Percentiles rank a stretch among this genome's conserved stretches.
phyloP scores from a whole-genome alignment of 2,888 invertebrate species.

The Lepidochitona cinerea region DNA sequence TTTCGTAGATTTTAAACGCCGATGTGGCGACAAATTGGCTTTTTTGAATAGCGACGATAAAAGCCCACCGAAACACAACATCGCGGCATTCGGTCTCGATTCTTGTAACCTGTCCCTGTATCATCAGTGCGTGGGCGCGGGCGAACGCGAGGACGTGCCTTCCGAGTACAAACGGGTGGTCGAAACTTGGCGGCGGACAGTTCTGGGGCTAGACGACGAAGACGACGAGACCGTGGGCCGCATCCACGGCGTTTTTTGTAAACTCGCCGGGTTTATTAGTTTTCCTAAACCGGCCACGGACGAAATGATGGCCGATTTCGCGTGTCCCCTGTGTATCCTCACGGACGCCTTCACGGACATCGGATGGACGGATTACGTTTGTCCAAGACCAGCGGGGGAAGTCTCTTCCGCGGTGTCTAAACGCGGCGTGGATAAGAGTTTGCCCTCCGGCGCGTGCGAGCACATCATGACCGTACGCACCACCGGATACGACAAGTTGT shows the following conservation, averaged over 20 bases:
- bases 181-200: neutral
- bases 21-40: too few species aligned
- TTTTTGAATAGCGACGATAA: too few species aligned
- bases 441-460: neutral
- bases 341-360: too few species aligned
- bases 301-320: neutral
- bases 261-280: too few species aligned
- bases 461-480: too few species aligned
- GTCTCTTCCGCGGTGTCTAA: too few species aligned
- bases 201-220: neutral
- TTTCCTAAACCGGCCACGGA: neutral
- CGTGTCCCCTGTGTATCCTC: too few species aligned
- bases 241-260: too few species aligned
- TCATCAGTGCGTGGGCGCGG: too few species aligned
- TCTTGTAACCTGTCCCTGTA: neutral
- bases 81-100: neutral
- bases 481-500: too few species aligned
- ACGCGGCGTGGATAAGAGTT: neutral
- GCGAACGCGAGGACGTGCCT: neutral
- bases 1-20: neutral
- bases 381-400: neutral
- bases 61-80: neutral
- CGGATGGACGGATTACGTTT: neutral
- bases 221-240: neutral
- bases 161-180: neutral